Conservation (phyloP, 1,140 invertebrate species). For the Melitaea cinxia region DNA sequence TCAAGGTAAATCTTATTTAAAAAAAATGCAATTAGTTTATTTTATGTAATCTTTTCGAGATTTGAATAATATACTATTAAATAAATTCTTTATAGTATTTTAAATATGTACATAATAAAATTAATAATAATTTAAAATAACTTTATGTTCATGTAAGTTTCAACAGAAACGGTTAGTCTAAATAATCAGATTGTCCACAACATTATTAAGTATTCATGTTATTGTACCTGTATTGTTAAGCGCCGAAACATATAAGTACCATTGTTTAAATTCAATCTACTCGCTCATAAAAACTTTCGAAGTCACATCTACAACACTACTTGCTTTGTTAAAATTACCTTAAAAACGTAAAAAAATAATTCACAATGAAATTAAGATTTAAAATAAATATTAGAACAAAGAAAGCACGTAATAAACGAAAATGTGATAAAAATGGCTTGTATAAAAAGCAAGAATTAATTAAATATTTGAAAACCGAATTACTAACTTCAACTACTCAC, state of each 20-base stretch:
- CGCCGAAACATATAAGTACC: neutral
- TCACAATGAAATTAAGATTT: conserved; percentile 32
- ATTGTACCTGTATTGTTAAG: conserved; percentile 10
- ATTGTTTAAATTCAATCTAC: neutral
- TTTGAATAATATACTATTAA: no score
- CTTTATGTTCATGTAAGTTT: neutral
- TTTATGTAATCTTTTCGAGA: no score
- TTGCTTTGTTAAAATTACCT: neutral
- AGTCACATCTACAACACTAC: neutral
- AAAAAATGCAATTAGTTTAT: no score
- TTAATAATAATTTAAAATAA: no score
- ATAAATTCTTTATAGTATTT: no score
- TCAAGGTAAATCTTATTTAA: no score
- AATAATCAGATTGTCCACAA: conserved; percentile 4
- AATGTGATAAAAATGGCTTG: conserved; percentile 45
- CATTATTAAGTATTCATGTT: conserved; percentile 14
- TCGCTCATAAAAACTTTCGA: conserved; percentile 8
- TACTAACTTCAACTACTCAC: conserved; percentile 57
- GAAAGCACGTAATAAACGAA: conserved; percentile 41
- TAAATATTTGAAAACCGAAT: conserved; percentile 52
- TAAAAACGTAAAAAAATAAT: conserved; percentile 6
- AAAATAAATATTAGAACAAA: conserved; percentile 35
- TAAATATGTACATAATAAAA: no score
- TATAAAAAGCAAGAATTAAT: conserved; percentile 20
- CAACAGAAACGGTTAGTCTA: neutral